Percentiles rank a stretch among this genome's conserved stretches.
Conservation (phyloP, 1,140 invertebrate species). For the Drosophila ogumai region DNA sequence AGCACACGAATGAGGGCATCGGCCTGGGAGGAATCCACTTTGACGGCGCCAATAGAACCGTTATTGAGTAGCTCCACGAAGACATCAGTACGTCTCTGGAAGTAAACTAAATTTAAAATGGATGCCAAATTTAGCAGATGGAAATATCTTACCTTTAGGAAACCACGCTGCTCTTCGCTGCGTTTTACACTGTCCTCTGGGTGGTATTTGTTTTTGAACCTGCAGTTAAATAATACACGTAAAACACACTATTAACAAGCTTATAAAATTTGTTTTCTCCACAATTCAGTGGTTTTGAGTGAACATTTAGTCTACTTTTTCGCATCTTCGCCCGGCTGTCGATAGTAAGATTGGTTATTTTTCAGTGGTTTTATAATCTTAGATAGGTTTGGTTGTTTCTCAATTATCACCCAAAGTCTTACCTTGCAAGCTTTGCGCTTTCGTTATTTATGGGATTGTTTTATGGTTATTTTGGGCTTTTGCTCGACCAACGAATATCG, state of each 20-base stretch:
- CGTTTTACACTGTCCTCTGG: conserved; percentile 97
- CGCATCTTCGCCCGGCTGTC: conserved; percentile 19
- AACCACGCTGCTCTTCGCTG: conserved; percentile 93
- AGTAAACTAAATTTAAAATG: background rate
- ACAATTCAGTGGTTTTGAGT: conserved; percentile 3
- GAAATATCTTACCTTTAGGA: conserved; percentile 90
- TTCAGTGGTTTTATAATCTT: conserved; percentile 37
- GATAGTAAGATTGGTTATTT: conserved; percentile 32
- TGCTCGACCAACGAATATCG: conserved; percentile 67
- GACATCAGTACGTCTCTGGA: conserved; percentile 92
- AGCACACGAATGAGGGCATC: conserved; percentile 95
- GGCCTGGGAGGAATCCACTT: conserved; percentile 94
- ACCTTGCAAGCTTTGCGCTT: conserved; percentile 65
- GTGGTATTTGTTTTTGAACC: conserved; percentile 99
- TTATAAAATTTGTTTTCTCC: background rate
- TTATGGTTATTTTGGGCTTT: conserved; percentile 54
- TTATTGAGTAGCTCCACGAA: conserved; percentile 94
- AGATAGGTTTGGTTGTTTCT: conserved; percentile 42
- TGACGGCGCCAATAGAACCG: conserved; percentile 90
- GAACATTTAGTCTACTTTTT: background rate
- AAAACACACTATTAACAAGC: background rate
- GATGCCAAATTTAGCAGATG: too few species aligned
- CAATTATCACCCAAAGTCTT: conserved; percentile 68
- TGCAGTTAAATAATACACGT: conserved; percentile 84
- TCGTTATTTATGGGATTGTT: conserved; percentile 62